phyloP scores from a whole-genome alignment of 2,113 vertebrate genomes.

The Tragelaphus buxtoni region DNA sequence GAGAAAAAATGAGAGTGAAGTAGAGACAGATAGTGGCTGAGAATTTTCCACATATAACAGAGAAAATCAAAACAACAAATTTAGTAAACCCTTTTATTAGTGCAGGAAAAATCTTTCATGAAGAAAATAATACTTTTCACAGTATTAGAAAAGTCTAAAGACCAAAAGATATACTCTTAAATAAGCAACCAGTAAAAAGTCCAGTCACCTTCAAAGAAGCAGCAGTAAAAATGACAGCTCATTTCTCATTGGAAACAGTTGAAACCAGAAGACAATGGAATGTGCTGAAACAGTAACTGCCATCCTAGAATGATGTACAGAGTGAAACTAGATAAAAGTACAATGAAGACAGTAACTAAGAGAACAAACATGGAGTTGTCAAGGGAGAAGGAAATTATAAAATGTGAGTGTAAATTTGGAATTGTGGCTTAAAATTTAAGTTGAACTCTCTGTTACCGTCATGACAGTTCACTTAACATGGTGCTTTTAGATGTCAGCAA shows the following conservation, averaged over 20 bases:
- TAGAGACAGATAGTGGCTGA: neutral
- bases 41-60: neutral
- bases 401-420: constrained; percentile 3
- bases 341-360: neutral
- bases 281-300: neutral
- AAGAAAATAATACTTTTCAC: neutral
- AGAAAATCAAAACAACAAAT: neutral
- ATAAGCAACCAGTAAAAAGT: neutral
- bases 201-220: neutral
- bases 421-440: constrained; percentile 20
- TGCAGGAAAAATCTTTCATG: neutral
- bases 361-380: neutral
- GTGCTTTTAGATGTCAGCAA: neutral
- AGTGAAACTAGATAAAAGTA: neutral
- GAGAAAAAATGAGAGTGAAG: neutral
- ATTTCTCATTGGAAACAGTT: neutral
- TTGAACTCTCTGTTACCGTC: neutral
- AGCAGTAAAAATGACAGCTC: neutral
- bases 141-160: neutral
- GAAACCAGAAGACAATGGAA: neutral
- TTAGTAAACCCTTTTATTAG: neutral
- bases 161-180: neutral
- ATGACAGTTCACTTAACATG: neutral
- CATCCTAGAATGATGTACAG: neutral
- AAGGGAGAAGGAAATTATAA: constrained; percentile 24